These are phyloP conservation scores for Rousettus leschenaultii DNA, from an alignment of 2,113 vertebrate genomes.

Conservation along the genomic window DNA sequence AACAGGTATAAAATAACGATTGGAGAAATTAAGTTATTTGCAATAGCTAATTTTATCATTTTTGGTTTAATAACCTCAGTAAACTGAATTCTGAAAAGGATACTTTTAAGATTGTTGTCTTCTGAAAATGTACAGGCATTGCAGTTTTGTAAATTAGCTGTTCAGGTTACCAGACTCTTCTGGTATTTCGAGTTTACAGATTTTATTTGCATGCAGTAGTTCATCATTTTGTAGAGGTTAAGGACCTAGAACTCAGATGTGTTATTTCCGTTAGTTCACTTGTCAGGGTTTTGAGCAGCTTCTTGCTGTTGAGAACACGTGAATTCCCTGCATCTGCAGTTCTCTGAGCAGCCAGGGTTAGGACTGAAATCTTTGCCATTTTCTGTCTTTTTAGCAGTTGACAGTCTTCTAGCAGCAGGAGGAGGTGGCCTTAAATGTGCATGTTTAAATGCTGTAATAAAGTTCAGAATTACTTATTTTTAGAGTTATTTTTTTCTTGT, in stretches of 20 bases:
- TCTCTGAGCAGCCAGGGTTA: neutral
- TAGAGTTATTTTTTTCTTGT: neutral
- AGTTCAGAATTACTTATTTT: neutral
- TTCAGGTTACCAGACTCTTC: neutral
- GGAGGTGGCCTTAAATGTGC: neutral
- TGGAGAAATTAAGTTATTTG: neutral
- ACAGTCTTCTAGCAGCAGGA: neutral
- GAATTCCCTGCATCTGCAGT: neutral
- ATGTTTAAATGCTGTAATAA: accelerated
- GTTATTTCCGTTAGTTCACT: neutral
- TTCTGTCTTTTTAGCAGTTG: neutral
- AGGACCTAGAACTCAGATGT: neutral
- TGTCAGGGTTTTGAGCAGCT: neutral
- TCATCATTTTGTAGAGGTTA: neutral
- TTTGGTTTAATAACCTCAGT: neutral
- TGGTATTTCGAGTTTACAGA: neutral
- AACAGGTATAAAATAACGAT: neutral
- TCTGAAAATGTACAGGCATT: neutral
- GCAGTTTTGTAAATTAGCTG: neutral
- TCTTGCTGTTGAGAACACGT: neutral
- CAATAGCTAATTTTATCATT: neutral
- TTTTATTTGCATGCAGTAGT: neutral
- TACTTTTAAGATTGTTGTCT: neutral
- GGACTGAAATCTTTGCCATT: neutral
- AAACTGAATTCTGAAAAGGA: neutral